Evolutionary conservation across 2,113 vertebrate genomes (phyloP).

Genomic region (Orycteropus afer): DNA sequence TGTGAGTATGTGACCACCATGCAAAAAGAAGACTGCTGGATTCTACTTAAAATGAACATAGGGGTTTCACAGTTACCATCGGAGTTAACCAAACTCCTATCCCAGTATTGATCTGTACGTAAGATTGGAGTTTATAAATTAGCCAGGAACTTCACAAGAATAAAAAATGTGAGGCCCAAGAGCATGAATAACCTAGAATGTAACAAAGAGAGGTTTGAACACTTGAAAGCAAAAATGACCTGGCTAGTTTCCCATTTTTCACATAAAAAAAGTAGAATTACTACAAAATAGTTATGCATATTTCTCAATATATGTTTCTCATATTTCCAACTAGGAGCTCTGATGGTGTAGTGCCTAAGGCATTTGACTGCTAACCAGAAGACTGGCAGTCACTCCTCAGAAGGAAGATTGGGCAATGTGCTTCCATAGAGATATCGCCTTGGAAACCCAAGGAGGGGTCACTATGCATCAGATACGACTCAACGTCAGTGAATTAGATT

Average conservation of each 20-base stretch:
- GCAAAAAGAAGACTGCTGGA: background rate
- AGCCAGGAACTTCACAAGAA: background rate
- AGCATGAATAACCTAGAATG: background rate
- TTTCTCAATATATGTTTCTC: background rate
- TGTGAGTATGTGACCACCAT: background rate
- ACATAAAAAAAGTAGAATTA: background rate
- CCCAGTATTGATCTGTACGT: background rate
- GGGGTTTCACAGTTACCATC: background rate
- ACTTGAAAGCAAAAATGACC: background rate
- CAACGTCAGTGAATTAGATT: no score
- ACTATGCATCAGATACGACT: no score
- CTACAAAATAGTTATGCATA: background rate
- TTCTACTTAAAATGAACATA: background rate
- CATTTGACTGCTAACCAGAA: no score
- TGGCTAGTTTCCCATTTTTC: background rate
- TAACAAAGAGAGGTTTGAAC: no score
- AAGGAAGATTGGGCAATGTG: no score
- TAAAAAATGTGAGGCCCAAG: background rate
- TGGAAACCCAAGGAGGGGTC: no score
- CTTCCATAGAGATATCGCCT: no score
- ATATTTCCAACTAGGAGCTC: no score
- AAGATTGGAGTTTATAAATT: background rate
- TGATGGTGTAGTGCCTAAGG: no score
- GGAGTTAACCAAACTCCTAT: background rate
- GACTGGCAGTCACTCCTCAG: no score